These are phyloP conservation scores for Drosophila emarginata DNA, from an alignment of 2,888 invertebrate species.

Conservation along the genomic window DNA sequence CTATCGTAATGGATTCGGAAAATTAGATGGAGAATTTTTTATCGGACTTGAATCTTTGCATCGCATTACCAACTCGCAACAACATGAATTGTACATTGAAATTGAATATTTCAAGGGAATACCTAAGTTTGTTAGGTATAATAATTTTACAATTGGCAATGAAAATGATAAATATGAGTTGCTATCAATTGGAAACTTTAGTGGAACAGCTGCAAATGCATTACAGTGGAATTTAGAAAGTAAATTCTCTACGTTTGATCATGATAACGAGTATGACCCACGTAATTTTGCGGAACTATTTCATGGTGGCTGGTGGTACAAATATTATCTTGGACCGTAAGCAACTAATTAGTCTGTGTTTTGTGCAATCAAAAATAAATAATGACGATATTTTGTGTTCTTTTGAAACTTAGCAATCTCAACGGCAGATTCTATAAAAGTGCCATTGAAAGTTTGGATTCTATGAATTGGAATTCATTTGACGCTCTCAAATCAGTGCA, in stretches of 20 bases:
- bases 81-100: not conserved
- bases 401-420: too few relatives aligned
- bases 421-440: not conserved
- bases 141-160: not conserved
- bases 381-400: not conserved
- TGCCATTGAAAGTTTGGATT: too few relatives aligned
- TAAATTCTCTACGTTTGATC: too few relatives aligned
- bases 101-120: not conserved
- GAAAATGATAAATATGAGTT: not conserved
- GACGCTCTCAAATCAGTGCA: too few relatives aligned
- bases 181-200: not conserved
- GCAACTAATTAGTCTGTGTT: too few relatives aligned
- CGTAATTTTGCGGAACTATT: too few relatives aligned
- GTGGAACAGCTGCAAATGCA: not conserved
- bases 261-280: too few relatives aligned
- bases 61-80: not conserved
- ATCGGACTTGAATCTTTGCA: not conserved
- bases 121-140: not conserved
- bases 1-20: not conserved
- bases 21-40: not conserved
- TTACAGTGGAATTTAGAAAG: too few relatives aligned
- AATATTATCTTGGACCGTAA: not conserved
- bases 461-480: too few relatives aligned
- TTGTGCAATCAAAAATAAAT: too few relatives aligned
- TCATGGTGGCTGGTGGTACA: not conserved